phyloP scores from a whole-genome alignment of 2,113 vertebrate genomes.

The Rhinolophus ferrumequinum region DNA sequence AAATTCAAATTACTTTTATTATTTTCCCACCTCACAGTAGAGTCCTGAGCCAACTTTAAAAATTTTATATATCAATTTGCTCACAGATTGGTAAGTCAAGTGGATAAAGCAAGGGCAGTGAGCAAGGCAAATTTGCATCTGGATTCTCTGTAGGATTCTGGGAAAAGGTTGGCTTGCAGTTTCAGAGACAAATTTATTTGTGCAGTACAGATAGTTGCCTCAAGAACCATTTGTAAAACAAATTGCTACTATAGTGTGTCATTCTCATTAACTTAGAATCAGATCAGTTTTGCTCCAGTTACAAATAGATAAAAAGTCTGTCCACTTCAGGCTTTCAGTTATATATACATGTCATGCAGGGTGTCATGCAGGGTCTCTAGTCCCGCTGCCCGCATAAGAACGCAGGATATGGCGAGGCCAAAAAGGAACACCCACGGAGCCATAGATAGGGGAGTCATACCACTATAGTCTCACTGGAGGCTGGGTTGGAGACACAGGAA shows the following conservation, averaged over 20 bases:
- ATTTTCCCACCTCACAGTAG: background rate
- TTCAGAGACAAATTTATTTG: conserved; percentile 63
- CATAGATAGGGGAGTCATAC: no score
- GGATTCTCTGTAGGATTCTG: conserved; percentile 19
- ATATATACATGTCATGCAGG: background rate
- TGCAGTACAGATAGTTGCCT: conserved; percentile 54
- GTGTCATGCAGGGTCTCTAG: no score
- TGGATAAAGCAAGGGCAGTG: conserved; percentile 1
- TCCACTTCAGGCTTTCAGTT: background rate
- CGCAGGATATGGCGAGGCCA: no score
- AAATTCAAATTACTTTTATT: background rate
- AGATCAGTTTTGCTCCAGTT: conserved; percentile 20
- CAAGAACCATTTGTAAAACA: conserved; percentile 48
- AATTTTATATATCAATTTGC: conserved; percentile 55
- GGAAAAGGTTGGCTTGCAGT: background rate
- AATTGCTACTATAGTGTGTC: background rate
- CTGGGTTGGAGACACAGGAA: no score
- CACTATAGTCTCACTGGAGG: no score
- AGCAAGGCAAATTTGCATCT: conserved; percentile 52
- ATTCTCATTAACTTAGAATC: conserved; percentile 37
- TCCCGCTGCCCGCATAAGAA: no score
- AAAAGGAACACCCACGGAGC: no score
- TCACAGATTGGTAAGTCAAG: conserved; percentile 12
- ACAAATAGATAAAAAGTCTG: conserved; percentile 2
- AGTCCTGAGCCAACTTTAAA: conserved; percentile 25